phyloP scores from a whole-genome alignment of 2,888 invertebrate genomes.

The Nemapogon koenigi region DNA sequence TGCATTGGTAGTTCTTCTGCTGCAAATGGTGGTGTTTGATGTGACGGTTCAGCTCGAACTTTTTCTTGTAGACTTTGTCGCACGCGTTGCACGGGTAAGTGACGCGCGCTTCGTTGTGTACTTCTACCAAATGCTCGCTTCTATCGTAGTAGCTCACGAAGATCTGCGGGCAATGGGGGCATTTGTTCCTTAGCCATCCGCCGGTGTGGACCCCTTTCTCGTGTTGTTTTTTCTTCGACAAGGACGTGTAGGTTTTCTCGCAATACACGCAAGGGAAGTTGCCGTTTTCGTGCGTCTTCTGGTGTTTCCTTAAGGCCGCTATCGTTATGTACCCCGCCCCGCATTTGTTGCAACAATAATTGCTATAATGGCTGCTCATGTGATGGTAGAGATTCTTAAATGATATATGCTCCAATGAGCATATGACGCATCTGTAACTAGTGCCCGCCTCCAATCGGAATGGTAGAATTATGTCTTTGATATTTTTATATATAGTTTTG shows the following conservation, averaged over 20 bases:
- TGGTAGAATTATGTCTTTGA: slow-evolving; percentile 53
- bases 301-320: slow-evolving; percentile 51
- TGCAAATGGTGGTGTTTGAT: slow-evolving; percentile 53
- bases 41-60: slow-evolving; percentile 48
- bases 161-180: slow-evolving; percentile 47
- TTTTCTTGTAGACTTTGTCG: slow-evolving; percentile 50
- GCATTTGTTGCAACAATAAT: slow-evolving; percentile 54
- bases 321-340: slow-evolving; percentile 51
- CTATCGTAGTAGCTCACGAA: slow-evolving; percentile 54
- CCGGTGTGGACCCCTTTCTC: slow-evolving; percentile 53
- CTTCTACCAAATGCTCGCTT: slow-evolving; percentile 45
- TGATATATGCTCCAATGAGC: slow-evolving; percentile 47
- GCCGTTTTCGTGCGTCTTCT: slow-evolving; percentile 51
- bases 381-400: slow-evolving; percentile 55
- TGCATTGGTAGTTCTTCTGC: slow-evolving; percentile 44
- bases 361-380: slow-evolving; percentile 55
- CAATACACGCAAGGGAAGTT: slow-evolving; percentile 61
- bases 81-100: slow-evolving; percentile 52
- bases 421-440: slow-evolving; percentile 45
- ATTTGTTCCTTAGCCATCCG: slow-evolving; percentile 56
- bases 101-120: slow-evolving; percentile 39
- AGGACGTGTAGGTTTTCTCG: slow-evolving; percentile 57
- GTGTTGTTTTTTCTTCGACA: slow-evolving; percentile 50
- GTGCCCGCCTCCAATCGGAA: slow-evolving; percentile 44
- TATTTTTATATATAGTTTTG: slow-evolving; percentile 41